Evolutionary conservation across 2,888 invertebrate genomes (phyloP).

Genomic region (Crioceris asparagi): DNA sequence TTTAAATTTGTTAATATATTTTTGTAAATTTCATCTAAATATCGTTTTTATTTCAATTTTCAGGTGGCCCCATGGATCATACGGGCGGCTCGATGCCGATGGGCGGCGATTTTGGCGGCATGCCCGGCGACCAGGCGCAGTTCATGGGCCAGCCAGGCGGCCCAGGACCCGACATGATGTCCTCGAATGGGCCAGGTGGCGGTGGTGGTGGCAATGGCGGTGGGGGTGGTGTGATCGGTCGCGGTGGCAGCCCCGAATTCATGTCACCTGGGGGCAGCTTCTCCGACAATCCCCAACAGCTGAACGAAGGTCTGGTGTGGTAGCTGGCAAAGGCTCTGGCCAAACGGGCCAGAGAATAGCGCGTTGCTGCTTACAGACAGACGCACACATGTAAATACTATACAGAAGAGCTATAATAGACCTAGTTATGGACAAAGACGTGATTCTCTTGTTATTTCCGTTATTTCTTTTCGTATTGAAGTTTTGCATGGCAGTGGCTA

Average conservation of each 20-base stretch:
- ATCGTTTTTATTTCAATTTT: too few species aligned
- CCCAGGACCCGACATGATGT: conserved; percentile 50
- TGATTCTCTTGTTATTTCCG: not conserved
- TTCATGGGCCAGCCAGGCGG: conserved; percentile 45
- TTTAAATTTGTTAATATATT: too few species aligned
- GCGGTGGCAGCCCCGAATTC: conserved; percentile 65
- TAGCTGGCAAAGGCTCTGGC: conserved; percentile 46
- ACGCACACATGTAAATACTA: too few species aligned
- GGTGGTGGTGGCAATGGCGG: conserved; percentile 55
- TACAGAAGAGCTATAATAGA: too few species aligned
- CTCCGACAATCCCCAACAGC: conserved; percentile 60
- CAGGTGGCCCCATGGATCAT: conserved; percentile 64
- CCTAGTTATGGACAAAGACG: too few species aligned
- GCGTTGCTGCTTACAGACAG: too few species aligned
- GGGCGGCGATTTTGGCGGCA: conserved; percentile 69
- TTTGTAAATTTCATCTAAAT: too few species aligned
- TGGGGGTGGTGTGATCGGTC: conserved; percentile 52
- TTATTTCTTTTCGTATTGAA: not conserved
- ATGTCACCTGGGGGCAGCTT: conserved; percentile 48
- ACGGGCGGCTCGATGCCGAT: conserved; percentile 54
- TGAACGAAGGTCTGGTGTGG: conserved; percentile 67
- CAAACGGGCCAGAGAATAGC: conserved; percentile 37
- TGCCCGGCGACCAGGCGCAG: conserved; percentile 51
- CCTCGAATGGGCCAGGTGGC: conserved; percentile 53
- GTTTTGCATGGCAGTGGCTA: not conserved